phyloP scores from a whole-genome alignment of 92 coral and sea anemone genomes.

The Actinostola sp. region DNA sequence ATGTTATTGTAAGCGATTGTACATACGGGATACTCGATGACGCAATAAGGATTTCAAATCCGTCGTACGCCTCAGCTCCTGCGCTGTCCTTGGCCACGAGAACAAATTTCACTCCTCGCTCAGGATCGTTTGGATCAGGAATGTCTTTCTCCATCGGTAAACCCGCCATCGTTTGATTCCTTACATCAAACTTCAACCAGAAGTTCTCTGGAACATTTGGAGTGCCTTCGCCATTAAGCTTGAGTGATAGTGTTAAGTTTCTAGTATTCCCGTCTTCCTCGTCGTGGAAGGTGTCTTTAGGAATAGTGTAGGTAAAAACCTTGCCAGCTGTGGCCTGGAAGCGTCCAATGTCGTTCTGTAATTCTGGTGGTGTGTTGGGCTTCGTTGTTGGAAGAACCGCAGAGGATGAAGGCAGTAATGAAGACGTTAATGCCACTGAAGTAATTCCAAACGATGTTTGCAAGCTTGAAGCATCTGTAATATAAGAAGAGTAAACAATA shows the following conservation, averaged over 20 bases:
- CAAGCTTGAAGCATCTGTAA: conserved; percentile 37
- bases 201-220: conserved; percentile 51
- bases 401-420: conserved; percentile 33
- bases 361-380: conserved; percentile 62
- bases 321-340: conserved; percentile 73
- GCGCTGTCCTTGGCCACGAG: conserved; percentile 74
- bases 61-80: conserved; percentile 71
- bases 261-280: conserved; percentile 83
- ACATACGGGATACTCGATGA: conserved; percentile 53
- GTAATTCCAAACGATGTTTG: conserved; percentile 29
- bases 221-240: conserved; percentile 16
- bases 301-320: conserved; percentile 14
- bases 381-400: conserved; percentile 50
- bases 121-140: conserved; percentile 46
- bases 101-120: conserved; percentile 59
- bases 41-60: conserved; percentile 72
- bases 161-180: conserved; percentile 73
- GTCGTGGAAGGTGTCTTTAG: conserved; percentile 89
- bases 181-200: conserved; percentile 81
- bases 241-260: conserved; percentile 54
- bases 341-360: conserved; percentile 79
- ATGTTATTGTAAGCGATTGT: conserved; percentile 59
- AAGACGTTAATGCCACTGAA: conserved; percentile 17
- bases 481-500: conserved; percentile 16
- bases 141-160: conserved; percentile 72